These are phyloP conservation scores for Gymnocheta viridis DNA, from an alignment of 2,888 invertebrate genomes.

Conservation along the genomic window DNA sequence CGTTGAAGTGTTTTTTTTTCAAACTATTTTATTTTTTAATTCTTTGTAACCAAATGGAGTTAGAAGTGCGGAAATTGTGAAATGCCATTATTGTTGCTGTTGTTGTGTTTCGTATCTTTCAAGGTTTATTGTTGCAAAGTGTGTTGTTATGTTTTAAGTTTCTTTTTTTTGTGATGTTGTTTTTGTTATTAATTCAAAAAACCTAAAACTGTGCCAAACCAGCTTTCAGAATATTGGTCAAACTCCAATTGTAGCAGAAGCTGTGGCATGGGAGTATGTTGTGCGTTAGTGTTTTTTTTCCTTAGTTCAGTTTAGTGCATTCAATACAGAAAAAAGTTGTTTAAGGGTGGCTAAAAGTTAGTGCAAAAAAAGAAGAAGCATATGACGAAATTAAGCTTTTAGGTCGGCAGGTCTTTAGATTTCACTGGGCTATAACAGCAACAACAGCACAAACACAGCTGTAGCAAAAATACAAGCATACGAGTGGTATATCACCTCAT, in stretches of 20 bases:
- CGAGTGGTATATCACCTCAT: no score
- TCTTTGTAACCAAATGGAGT: constrained; percentile 65
- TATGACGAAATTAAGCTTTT: constrained; percentile 57
- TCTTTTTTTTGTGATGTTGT: neutral
- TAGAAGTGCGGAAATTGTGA: constrained; percentile 71
- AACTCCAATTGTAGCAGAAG: constrained; percentile 57
- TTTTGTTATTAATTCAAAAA: constrained; percentile 17
- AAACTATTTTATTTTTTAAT: constrained; percentile 21
- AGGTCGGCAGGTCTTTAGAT: constrained; percentile 64
- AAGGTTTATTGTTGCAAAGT: constrained; percentile 50
- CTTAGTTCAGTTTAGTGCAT: neutral
- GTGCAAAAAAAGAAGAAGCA: constrained; percentile 19
- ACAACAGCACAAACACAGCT: constrained; percentile 13
- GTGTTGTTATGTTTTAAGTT: constrained; percentile 45
- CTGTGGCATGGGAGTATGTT: constrained; percentile 42
- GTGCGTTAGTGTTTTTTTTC: neutral
- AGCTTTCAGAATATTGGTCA: constrained; percentile 69
- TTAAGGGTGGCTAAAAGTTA: neutral
- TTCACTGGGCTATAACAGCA: constrained; percentile 44
- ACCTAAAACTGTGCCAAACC: constrained; percentile 71
- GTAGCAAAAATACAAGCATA: no score
- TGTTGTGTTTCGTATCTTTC: constrained; percentile 3
- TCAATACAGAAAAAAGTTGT: neutral
- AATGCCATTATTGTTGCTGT: constrained; percentile 56
- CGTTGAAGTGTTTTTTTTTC: constrained; percentile 12